These are phyloP conservation scores for Bhutanitis thaidina DNA, from an alignment of 2,888 invertebrate genomes.

Conservation along the genomic window DNA sequence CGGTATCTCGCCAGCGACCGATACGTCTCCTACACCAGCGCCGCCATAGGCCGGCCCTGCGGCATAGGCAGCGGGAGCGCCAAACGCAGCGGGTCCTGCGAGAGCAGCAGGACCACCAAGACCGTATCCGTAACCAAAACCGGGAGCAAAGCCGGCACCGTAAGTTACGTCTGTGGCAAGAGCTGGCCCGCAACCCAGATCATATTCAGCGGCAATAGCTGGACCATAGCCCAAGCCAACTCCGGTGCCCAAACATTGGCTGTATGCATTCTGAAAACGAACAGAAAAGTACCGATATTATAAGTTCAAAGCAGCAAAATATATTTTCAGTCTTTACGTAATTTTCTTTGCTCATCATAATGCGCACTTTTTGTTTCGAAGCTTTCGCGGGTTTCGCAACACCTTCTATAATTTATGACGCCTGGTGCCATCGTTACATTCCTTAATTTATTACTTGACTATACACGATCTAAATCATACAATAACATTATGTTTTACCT, in stretches of 20 bases:
- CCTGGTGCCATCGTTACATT: no score
- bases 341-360: no score
- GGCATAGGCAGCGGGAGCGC: background rate
- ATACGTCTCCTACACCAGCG: slow-evolving; percentile 30
- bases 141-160: background rate
- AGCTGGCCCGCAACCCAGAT: slow-evolving; percentile 26
- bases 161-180: background rate
- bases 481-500: no score
- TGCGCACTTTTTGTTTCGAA: no score
- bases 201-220: slow-evolving; percentile 50
- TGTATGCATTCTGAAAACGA: slow-evolving; percentile 4
- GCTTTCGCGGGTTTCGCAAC: no score
- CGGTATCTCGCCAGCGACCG: slow-evolving; percentile 32
- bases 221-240: slow-evolving; percentile 1
- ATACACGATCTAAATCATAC: no score
- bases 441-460: no score
- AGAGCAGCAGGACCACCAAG: slow-evolving; percentile 12
- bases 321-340: no score
- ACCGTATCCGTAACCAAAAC: slow-evolving; percentile 4
- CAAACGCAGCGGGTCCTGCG: background rate
- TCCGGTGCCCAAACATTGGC: slow-evolving; percentile 1
- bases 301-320: no score
- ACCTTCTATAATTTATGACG: no score
- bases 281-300: no score
- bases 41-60: slow-evolving; percentile 28